These are phyloP conservation scores for Paralvinella palmiformis DNA, from an alignment of 1,140 invertebrate genomes.

Conservation along the genomic window DNA sequence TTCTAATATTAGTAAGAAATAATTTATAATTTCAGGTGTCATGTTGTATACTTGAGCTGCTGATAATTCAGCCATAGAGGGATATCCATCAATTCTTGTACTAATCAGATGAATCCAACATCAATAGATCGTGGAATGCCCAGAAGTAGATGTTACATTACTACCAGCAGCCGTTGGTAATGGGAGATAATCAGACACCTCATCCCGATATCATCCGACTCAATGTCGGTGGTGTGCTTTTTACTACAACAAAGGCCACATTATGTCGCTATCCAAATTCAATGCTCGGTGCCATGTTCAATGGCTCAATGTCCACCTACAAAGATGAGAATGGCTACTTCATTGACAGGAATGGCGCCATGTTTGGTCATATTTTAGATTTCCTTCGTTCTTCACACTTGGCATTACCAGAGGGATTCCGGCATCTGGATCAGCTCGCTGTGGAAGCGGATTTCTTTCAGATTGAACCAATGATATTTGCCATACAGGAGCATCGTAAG, in stretches of 20 bases:
- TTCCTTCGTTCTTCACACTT: conserved; percentile 22
- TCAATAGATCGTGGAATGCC: too few species aligned
- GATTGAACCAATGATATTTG: conserved; percentile 21
- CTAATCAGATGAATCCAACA: too few species aligned
- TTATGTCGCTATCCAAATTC: conserved; percentile 24
- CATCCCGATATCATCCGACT: conserved; percentile 16
- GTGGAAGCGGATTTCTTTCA: conserved; percentile 28
- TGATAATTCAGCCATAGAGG: too few species aligned
- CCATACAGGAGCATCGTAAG: not conserved
- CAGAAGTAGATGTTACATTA: too few species aligned
- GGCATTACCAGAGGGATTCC: conserved; percentile 23
- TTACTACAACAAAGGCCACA: conserved; percentile 25
- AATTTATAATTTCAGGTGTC: too few species aligned
- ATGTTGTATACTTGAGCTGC: too few species aligned
- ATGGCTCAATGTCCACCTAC: conserved; percentile 20
- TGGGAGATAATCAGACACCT: too few species aligned
- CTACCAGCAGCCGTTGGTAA: too few species aligned
- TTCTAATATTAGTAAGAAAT: too few species aligned
- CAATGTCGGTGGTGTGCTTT: conserved; percentile 25
- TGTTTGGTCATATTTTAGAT: conserved; percentile 27
- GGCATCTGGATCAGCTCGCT: conserved; percentile 16
- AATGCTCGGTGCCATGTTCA: conserved; percentile 29
- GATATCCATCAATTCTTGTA: too few species aligned
- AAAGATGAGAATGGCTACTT: conserved; percentile 25
- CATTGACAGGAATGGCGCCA: conserved; percentile 25